Base-by-base conservation (phyloP, 2,888 invertebrate genomes). In the Psylliodes chrysocephalus region DNA sequence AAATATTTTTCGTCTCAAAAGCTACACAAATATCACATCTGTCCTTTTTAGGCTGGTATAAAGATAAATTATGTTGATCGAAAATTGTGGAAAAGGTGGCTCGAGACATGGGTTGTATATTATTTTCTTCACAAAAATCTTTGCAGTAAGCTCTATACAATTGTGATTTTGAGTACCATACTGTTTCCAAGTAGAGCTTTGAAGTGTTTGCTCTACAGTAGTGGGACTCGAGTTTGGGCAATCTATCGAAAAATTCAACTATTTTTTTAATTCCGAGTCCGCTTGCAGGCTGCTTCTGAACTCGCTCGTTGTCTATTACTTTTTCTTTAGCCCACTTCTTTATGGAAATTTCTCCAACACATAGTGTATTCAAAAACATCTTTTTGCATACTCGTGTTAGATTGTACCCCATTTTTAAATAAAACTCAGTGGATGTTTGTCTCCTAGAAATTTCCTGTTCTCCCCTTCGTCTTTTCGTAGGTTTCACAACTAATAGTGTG, bases 101-200 rank as follows among this genome's bases (percentile, higher is more conserved):
- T 51, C 35, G 28, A 18, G 59, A 64, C 28, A 64, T 17, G 14
- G 59, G 51, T 49, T 64, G 14, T 47, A 60, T 47, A 25, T 49
- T 47, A 33, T 64, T 55, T 22, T 60, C 59, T 40, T 25, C 19
- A 19, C 60, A 60, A 42, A 44, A 64, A 25, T 33, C 33, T 46
- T 54, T 40, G 28, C 40, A 54, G n/a, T 60, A 60, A 49, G 49
- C 19, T 57, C 33, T 33, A 38, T 57, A 57, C 1, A 57, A 18
- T 56, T 63, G 42, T 12, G 44, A 33, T 35, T 62, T 55, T 12
- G 62, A 62, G n/a, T 28, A 25, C 62, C 62, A 63, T 10, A 57
- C 14, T 52, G 57, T 30, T 30, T 63, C 63, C 17, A 63, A 47
- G 35, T 63, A 57, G 12, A 57, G 25, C 38, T 63, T 63, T 33